These are phyloP conservation scores for Reticulitermes lucifugus DNA, from an alignment of 2,888 invertebrate genomes.

Conservation along the genomic window DNA sequence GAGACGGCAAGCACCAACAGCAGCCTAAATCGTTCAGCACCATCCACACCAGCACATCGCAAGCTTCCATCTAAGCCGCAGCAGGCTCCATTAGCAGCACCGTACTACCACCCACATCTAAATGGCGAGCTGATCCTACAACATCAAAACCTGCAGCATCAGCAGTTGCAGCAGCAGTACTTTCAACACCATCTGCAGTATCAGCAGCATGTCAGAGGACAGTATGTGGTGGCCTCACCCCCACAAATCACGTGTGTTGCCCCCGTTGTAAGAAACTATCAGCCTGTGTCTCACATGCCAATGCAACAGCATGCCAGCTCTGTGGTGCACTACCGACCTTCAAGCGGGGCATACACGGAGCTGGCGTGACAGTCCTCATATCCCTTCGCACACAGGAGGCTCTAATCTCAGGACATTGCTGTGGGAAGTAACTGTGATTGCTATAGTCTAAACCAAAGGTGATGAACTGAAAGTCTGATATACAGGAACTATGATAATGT, in stretches of 20 bases:
- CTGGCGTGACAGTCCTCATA: constrained; percentile 49
- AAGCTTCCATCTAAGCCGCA: constrained; percentile 23
- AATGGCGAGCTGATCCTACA: constrained; percentile 22
- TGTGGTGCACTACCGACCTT: constrained; percentile 51
- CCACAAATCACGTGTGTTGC: constrained; percentile 15
- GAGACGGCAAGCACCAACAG: constrained; percentile 72
- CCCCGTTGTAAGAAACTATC: constrained; percentile 26
- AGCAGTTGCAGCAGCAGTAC: constrained; percentile 35
- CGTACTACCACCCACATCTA: constrained; percentile 9
- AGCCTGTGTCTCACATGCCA: background rate
- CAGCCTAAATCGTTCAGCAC: constrained; percentile 30
- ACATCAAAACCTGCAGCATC: constrained; percentile 1
- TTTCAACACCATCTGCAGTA: constrained; percentile 38
- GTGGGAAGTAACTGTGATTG: constrained; percentile 4
- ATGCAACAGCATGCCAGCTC: constrained; percentile 42
- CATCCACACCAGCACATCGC: constrained; percentile 39
- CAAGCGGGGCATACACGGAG: constrained; percentile 53
- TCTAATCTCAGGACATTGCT: background rate
- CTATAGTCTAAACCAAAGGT: background rate
- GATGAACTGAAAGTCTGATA: background rate
- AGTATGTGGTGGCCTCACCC: constrained; percentile 29
- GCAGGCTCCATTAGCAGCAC: background rate
- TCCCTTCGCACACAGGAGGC: constrained; percentile 17
- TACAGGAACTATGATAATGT: too few species aligned
- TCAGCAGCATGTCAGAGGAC: constrained; percentile 39